Evolutionary conservation across 2,888 invertebrate genomes (phyloP).

Genomic region (Cremastobaeus sp.): DNA sequence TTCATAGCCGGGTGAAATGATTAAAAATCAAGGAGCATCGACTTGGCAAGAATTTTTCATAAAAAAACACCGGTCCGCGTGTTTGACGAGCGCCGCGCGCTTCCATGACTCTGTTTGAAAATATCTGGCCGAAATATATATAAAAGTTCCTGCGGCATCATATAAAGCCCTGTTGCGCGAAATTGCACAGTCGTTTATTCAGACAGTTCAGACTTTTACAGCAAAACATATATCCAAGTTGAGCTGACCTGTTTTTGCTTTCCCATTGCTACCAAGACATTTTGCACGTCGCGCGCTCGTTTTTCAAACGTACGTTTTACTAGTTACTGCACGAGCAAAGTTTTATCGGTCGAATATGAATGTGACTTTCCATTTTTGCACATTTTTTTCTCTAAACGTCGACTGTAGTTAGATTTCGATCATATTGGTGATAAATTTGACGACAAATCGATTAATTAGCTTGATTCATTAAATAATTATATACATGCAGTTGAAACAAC

Average conservation of each 20-base stretch:
- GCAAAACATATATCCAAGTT: slow-evolving; percentile 47
- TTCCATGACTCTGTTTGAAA: slow-evolving; percentile 21
- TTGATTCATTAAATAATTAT: too few relatives aligned
- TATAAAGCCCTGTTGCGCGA: slow-evolving; percentile 43
- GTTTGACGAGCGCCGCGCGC: slow-evolving; percentile 10
- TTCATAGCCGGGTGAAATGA: slow-evolving; percentile 18
- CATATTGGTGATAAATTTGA: too few relatives aligned
- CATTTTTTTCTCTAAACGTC: too few relatives aligned
- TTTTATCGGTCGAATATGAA: too few relatives aligned
- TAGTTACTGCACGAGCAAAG: slow-evolving; percentile 14
- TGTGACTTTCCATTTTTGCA: too few relatives aligned
- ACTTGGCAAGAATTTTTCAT: slow-evolving; percentile 45
- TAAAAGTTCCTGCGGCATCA: slow-evolving; percentile 29
- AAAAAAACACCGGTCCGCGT: slow-evolving; percentile 13
- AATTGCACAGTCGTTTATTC: slow-evolving; percentile 52
- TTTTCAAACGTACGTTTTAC: slow-evolving; percentile 24
- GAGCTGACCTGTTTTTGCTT: slow-evolving; percentile 51
- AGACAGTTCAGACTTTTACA: slow-evolving; percentile 51
- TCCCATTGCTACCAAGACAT: slow-evolving; percentile 30
- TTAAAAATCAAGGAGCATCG: slow-evolving; percentile 35
- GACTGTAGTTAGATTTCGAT: too few relatives aligned
- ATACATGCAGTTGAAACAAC: too few relatives aligned
- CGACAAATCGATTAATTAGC: too few relatives aligned
- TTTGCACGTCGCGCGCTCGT: slow-evolving; percentile 33
- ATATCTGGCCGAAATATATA: slow-evolving; percentile 32